A percentile compares a stretch with the other conserved stretches of the same genome.
These are phyloP conservation scores for Notothenia rossii DNA, from an alignment of 2,113 vertebrate genomes.

Conservation along the genomic window DNA sequence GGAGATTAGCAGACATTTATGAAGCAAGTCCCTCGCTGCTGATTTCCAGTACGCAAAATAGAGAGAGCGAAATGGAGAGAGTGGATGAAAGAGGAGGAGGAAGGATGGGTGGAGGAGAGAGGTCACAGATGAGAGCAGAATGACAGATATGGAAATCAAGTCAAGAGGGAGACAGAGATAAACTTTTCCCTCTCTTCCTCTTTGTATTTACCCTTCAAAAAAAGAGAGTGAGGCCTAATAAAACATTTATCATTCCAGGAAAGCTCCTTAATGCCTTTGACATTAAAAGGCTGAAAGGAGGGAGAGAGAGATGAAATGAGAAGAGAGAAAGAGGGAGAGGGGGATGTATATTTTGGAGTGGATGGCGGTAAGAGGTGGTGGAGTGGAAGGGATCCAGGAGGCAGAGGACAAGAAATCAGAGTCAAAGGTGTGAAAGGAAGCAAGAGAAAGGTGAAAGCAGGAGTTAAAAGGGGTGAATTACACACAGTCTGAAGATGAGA, in stretches of 20 bases:
- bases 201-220: conserved; percentile 83
- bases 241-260: conserved; percentile 85
- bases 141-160: conserved; percentile 82
- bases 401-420: conserved; percentile 30
- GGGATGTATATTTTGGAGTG: conserved; percentile 31
- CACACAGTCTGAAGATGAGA: conserved; percentile 30
- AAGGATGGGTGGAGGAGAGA: conserved; percentile 60
- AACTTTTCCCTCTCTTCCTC: conserved; percentile 73
- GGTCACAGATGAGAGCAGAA: conserved; percentile 64
- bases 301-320: conserved; percentile 50
- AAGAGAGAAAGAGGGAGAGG: conserved; percentile 16
- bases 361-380: conserved; percentile 55
- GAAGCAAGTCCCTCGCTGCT: conserved; percentile 10
- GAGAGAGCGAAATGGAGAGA: conserved; percentile 35
- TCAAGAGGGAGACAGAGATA: conserved; percentile 66
- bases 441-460: conserved; percentile 22
- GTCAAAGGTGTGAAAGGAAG: conserved; percentile 38
- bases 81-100: conserved; percentile 62
- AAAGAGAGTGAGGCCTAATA: conserved; percentile 71
- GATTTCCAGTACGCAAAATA: conserved; percentile 50
- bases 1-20: conserved; percentile 33
- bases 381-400: conserved; percentile 22
- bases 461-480: conserved; percentile 19
- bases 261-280: conserved; percentile 80
- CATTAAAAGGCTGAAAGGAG: conserved; percentile 75